A percentile compares a stretch with the other conserved stretches of the same genome.
phyloP scores from a whole-genome alignment of 2,797 vertebrate genomes.

The Phrynocephalus forsythii region DNA sequence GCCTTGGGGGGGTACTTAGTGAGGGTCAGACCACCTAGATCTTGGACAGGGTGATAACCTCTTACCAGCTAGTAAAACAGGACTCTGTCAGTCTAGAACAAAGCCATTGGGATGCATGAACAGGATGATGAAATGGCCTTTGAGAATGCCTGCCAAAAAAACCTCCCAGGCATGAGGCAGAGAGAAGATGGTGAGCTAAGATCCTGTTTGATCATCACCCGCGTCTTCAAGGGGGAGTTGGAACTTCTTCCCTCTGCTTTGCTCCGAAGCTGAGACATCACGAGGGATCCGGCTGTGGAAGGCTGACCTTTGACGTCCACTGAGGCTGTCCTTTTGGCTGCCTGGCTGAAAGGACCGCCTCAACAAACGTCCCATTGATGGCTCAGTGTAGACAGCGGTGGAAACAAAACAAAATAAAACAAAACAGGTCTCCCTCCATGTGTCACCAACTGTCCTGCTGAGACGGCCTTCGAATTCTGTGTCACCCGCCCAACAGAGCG shows the following conservation, averaged over 20 bases:
- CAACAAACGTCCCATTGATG: slow-evolving; percentile 2
- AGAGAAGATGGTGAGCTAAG: slow-evolving; percentile 73
- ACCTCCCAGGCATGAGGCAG: slow-evolving; percentile 74
- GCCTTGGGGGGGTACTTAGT: fast-evolving
- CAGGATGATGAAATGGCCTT: slow-evolving; percentile 70
- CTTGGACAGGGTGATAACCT: slow-evolving; percentile 17
- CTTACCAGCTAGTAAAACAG: slow-evolving; percentile 4
- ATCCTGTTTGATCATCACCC: slow-evolving; percentile 75
- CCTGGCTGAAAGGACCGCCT: not conserved
- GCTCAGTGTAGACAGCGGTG: not conserved
- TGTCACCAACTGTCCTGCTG: slow-evolving; percentile 2
- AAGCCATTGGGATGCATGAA: slow-evolving; percentile 64
- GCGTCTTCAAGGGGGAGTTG: slow-evolving; percentile 62
- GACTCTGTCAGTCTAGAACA: slow-evolving; percentile 61
- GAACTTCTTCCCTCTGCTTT: not conserved
- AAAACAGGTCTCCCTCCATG: not conserved
- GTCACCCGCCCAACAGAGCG: not conserved
- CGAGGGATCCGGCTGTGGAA: not conserved
- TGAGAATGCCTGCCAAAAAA: slow-evolving; percentile 59
- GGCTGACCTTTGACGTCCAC: slow-evolving; percentile 9
- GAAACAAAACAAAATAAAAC: not conserved
- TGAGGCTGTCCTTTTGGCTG: slow-evolving; percentile 29
- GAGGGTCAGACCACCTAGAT: slow-evolving; percentile 66
- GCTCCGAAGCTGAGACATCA: not conserved
- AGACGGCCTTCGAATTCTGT: not conserved